Base-by-base conservation (phyloP, 2,888 invertebrate species). In the Creontiades dilutus region DNA sequence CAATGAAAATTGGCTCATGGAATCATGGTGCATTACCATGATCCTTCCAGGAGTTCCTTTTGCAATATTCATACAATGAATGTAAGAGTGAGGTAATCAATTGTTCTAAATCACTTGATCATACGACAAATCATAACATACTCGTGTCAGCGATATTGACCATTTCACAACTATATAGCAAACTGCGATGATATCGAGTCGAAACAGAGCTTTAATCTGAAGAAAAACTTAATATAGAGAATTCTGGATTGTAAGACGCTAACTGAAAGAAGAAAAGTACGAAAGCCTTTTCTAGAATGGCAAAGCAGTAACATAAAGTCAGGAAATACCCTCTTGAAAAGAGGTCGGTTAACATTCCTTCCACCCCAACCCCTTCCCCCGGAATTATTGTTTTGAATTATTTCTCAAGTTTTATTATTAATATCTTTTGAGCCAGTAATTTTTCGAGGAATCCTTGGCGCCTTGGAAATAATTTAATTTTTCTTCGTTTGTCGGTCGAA, bases 341-440 rank as follows among this genome's bases (percentile, higher is more conserved):
- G 19, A 48, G 37, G 76, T 27, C 16, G 78, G 37, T 7, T 46
- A 47, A 52, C 47, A 82, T 82, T 82, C 82, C 23, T 82, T 46
- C 23, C 23, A 12, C 68, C n/a, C n/a, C 48, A 37, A 55, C 37
- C 37, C 75, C 46, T 46, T 86, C 55, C 37, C n/a, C 27, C 75
- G 47, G 27, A 61, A 89, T 89, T 89, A 89, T 89, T 89, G 89
- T 89, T 89, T 89, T 89, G 89, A 89, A 89, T 89, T 89, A 89
- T 89, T 89, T 89, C 89, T 46, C 89, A 81, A 80, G 89, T 81
- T 81, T 88, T 89, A 89, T 89, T 89, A 89, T 81, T 89, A 89
- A 81, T 81, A 81, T 61, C 89, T 81, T 89, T 89, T 86, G 86
- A 82, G 82, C 52, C 52, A 48, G 82, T 82, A 82, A 82, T 82